phyloP scores from a whole-genome alignment of 2,888 invertebrate genomes.

The Melangyna quadrimaculata region DNA sequence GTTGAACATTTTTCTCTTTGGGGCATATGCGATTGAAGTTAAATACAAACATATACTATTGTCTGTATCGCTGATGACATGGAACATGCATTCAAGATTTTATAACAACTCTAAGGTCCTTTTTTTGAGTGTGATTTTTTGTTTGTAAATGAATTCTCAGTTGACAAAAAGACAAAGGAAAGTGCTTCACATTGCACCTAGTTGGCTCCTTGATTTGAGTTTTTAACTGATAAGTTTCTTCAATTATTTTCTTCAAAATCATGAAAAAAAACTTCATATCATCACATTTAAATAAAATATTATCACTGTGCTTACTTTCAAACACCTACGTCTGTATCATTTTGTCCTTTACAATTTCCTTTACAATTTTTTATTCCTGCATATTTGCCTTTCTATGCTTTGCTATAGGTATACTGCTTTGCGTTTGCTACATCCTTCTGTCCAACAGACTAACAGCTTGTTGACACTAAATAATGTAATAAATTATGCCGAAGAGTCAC shows the following conservation, averaged over 20 bases:
- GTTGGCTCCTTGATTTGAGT: not conserved
- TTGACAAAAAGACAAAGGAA: not conserved
- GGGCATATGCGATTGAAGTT: slow-evolving; percentile 43
- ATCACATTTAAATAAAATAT: not conserved
- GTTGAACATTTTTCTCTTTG: slow-evolving; percentile 52
- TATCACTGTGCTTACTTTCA: slow-evolving; percentile 55
- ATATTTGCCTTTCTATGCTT: slow-evolving; percentile 25
- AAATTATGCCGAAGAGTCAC: slow-evolving; percentile 66
- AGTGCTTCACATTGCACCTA: not conserved
- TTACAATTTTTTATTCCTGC: slow-evolving; percentile 16
- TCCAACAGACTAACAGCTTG: slow-evolving; percentile 70
- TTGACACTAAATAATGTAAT: slow-evolving; percentile 71
- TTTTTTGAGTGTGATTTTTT: slow-evolving; percentile 29
- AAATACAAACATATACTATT: not conserved
- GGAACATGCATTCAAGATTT: not conserved
- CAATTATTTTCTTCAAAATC: not conserved
- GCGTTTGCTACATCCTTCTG: slow-evolving; percentile 65
- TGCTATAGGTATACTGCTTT: slow-evolving; percentile 27
- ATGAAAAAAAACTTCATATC: not conserved
- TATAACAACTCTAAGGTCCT: slow-evolving; percentile 1
- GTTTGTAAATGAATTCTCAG: not conserved
- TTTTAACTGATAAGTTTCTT: not conserved
- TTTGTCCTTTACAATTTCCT: slow-evolving; percentile 33
- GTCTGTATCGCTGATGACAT: not conserved
- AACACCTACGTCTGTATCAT: slow-evolving; percentile 67